Evolutionary conservation across 2,113 vertebrate genomes (phyloP), one percentile per base, ranked within the genome.

Genomic region (Anseranas semipalmata): DNA sequence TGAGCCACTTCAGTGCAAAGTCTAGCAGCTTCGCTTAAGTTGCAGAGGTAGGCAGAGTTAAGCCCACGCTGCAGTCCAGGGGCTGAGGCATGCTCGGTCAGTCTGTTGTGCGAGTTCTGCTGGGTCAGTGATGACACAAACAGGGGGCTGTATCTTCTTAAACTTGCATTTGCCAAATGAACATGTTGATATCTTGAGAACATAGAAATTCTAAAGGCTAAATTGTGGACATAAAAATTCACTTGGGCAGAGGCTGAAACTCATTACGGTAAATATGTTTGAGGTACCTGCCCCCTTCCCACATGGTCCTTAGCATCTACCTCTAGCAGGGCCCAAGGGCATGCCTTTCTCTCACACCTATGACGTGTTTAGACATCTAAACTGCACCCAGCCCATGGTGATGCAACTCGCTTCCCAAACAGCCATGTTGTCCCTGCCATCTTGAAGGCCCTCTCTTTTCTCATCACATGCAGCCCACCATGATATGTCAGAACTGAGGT

Each of bases 1-100:
- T 89, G 74, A 50, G 58, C n/a, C 19, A 5, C 84, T 75, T 76
- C 35, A 37, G 60, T 66, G 74, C 70, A 37, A 86, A 90, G 91
- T 94, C 87, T 89, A 55, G 58, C 80, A 72, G 66, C 53, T 68
- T 35, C 32, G 35, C 85, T 89, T 68, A 33, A 89, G 43, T 72
- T 78, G 66, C 48, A 33, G 65, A 48, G 30, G 53, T n/a, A 46
- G 48, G 41, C 35, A 88, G 86, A 71, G 60, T 62, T 71, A n/a
- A 89, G 65, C 39, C 20, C 39, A 25, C 33, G 10, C 20, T 50
- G 66, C 55, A 74, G 68, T 88, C 63, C 21, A 14, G 85, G 67
- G n/a, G 18, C 46, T 75, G 48, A 82, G 30, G 43, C 56, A 5
- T n/a, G 32, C 55, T 48, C n/a, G 28, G 37, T 62, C 1, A 0